Base-by-base conservation (phyloP, 1,140 invertebrate species). In the Hyles vespertilio region DNA sequence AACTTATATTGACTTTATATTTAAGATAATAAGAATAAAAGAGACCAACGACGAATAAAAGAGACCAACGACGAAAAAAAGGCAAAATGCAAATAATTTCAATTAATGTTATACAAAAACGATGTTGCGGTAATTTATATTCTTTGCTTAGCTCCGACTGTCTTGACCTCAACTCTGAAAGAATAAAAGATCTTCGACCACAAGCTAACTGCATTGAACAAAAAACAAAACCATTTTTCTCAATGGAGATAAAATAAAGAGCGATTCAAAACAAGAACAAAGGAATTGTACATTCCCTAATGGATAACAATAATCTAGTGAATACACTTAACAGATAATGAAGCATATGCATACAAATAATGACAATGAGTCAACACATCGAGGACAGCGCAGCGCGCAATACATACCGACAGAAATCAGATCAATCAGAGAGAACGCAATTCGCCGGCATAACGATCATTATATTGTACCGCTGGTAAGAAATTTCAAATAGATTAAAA, bases 221-320 rank as follows among this genome's bases (percentile, higher is more conserved):
- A 44, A 44, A 54, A 22, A 44, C 40, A 54, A 54, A 44, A 43
- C 33, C 36, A 22, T 32, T 12, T 44, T 54, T 54, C 34, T 52
- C 40, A 51, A 51, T 12, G 34, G 52, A 43, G 40, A 11, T 40
- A 32, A 36, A 44, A 44, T 9, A 44, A 44, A 43, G 40, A 54
- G 12, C 36, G 52, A 54, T 54, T 45, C 36, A 54, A 43, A 44
- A 44, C 52, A 54, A 44, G 40, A 54, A 54, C 52, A 54, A 54
- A 54, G 52, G 52, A 22, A 54, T 12, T 43, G 11, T 6, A 5
- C 52, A 44, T 44, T 54, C 52, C 40, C 52, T 51, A 51, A 44
- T 44, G 52, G 52, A 45, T 54, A 54, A 54, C 52, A 54, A 54
- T 54, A 54, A 54, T 54, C 52, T 44, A 54, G 33, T 11, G 50